These are phyloP conservation scores for Digitonthophagus gazella DNA, from an alignment of 2,888 invertebrate species.

Conservation along the genomic window DNA sequence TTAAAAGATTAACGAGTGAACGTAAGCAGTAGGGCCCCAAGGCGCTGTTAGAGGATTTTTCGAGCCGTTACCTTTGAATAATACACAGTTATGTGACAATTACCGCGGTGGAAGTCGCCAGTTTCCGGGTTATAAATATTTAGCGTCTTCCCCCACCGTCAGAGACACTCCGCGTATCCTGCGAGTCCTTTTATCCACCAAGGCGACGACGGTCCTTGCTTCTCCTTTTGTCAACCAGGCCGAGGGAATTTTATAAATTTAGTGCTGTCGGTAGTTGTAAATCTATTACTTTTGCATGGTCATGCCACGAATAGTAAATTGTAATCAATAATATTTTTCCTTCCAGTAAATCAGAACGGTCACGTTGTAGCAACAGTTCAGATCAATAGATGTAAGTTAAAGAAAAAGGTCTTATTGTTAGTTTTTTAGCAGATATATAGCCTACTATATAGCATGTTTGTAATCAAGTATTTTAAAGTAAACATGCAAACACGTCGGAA, in stretches of 20 bases:
- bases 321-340: neutral
- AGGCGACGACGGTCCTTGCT: neutral
- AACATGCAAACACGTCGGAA: too few relatives aligned
- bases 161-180: neutral
- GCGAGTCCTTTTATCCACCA: neutral
- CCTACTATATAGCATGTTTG: too few relatives aligned
- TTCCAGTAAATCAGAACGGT: neutral
- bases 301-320: neutral
- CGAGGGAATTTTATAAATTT: neutral
- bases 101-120: neutral
- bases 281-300: neutral
- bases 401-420: too few relatives aligned
- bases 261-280: neutral
- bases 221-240: neutral
- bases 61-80: constrained; percentile 8
- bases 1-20: neutral
- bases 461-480: too few relatives aligned
- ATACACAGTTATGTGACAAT: constrained; percentile 15
- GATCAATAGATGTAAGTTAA: too few relatives aligned
- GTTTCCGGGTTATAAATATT: constrained; percentile 12
- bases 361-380: too few relatives aligned
- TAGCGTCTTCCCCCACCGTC: constrained; percentile 1
- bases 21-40: neutral
- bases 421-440: too few relatives aligned
- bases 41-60: constrained; percentile 15